These are phyloP conservation scores for Pristis pectinata DNA, from an alignment of 2,797 vertebrate genomes.

Conservation along the genomic window DNA sequence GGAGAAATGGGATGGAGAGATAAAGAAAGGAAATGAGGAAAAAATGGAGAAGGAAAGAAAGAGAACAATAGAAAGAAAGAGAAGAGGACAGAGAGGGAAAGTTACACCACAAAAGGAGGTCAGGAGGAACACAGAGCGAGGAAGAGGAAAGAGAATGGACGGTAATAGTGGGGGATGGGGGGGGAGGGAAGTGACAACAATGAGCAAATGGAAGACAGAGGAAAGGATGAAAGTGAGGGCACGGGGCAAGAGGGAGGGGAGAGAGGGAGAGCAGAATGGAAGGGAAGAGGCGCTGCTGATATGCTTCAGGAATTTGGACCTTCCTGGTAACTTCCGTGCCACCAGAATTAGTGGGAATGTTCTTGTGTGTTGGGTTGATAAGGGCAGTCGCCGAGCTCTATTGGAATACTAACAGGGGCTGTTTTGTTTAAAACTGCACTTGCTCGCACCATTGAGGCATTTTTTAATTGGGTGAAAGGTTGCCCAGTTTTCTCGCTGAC, in stretches of 20 bases:
- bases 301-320: neutral
- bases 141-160: neutral
- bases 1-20: neutral
- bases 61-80: neutral
- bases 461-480: neutral
- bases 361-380: neutral
- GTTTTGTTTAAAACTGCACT: conserved; percentile 29
- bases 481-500: neutral
- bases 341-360: neutral
- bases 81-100: neutral
- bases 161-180: neutral
- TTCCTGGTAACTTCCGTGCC: neutral
- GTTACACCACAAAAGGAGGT: too few relatives aligned
- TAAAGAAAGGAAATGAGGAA: neutral
- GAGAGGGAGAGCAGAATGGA: neutral
- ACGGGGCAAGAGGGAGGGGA: neutral
- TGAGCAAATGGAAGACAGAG: neutral
- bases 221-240: neutral
- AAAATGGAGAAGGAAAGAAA: neutral
- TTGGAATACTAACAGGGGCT: neutral
- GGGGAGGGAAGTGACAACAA: neutral
- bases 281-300: neutral
- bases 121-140: too few relatives aligned
- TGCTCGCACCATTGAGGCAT: neutral
- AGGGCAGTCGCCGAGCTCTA: neutral